A percentile compares a stretch with the other conserved stretches of the same genome.
Evolutionary conservation across 1,140 invertebrate genomes (phyloP).

Genomic region (Nilaparvata lugens): DNA sequence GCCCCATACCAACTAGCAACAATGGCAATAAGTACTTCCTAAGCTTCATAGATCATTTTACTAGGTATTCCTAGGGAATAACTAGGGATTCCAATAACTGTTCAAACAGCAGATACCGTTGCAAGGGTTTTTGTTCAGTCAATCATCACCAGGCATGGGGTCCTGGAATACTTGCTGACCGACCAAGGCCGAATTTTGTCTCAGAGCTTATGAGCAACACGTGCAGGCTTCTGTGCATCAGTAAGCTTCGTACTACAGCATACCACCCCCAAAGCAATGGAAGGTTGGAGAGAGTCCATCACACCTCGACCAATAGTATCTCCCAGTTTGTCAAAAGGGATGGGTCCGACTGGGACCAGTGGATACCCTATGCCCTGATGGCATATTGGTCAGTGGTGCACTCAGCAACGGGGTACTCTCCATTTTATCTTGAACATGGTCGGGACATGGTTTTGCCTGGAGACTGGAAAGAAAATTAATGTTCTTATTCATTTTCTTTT

Average conservation of each 20-base stretch:
- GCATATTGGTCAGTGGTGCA: background rate
- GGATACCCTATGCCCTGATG: background rate
- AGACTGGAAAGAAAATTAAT: too few species aligned
- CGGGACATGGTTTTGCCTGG: background rate
- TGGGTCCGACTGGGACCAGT: background rate
- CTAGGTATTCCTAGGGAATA: conserved; percentile 27
- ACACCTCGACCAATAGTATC: background rate
- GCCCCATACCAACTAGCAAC: conserved; percentile 22
- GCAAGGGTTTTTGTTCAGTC: conserved; percentile 20
- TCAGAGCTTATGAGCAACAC: conserved; percentile 12
- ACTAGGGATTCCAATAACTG: conserved; percentile 22
- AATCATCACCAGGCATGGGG: conserved; percentile 25
- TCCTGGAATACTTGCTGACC: conserved; percentile 20
- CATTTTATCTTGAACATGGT: background rate
- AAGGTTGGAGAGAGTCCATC: conserved; percentile 9
- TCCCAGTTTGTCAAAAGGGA: background rate
- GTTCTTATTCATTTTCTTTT: too few species aligned
- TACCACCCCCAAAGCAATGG: conserved; percentile 13
- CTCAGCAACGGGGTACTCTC: background rate
- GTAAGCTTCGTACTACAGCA: conserved; percentile 9
- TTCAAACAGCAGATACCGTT: conserved; percentile 25
- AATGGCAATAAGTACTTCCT: conserved; percentile 27
- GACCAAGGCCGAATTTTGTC: conserved; percentile 26
- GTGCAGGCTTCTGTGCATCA: conserved; percentile 1
- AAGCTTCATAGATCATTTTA: conserved; percentile 27